Evolutionary conservation across 2,888 invertebrate genomes (phyloP), one percentile per base, ranked within the genome.

Genomic region (Drosophila putrida): DNA sequence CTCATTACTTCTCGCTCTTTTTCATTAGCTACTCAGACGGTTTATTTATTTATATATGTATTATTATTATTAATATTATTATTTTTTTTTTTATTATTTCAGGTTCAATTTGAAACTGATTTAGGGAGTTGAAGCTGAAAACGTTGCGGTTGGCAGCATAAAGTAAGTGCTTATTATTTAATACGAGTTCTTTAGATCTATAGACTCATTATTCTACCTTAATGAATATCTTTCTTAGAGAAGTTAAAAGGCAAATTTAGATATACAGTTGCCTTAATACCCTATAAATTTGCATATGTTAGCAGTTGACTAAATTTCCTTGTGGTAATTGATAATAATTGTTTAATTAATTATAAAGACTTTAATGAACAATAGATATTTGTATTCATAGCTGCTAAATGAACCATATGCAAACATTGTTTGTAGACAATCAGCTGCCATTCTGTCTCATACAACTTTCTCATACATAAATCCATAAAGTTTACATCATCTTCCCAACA

Each of bases 401-500:
- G 35, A 36, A 28, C 25, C 20, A 15, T 49, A 11, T 49, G 25
- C 36, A n/a, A 35, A 27, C 36, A 57, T 36, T 35, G 39, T 39
- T 39, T 1, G 9, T 9, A 8, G 4, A 4, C 20, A 13, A 39
- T 13, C 9, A 38, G 39, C 39, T 39, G 6, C 5, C 27, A 46
- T 39, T 31, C 27, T 35, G 25, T 25, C n/a, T n/a, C 13, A 20
- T 13, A 27, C 9, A 49, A 41, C 35, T 35, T n/a, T 54, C 33
- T 33, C 20, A 36, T 15, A 33, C 69, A 41, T 35, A 27, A n/a
- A 60, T 36, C 31, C 36, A 73, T 57, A 59, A 73, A 53, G 33
- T 51, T 59, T 60, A 60, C 46, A 60, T 53, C 73, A 73, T 72
- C 27, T 36, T 15, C 8, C 3, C 10, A 11, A 6, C 33, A n/a